Base-by-base conservation (phyloP, 2,888 invertebrate genomes). In the Pyrocoelia pectoralis region DNA sequence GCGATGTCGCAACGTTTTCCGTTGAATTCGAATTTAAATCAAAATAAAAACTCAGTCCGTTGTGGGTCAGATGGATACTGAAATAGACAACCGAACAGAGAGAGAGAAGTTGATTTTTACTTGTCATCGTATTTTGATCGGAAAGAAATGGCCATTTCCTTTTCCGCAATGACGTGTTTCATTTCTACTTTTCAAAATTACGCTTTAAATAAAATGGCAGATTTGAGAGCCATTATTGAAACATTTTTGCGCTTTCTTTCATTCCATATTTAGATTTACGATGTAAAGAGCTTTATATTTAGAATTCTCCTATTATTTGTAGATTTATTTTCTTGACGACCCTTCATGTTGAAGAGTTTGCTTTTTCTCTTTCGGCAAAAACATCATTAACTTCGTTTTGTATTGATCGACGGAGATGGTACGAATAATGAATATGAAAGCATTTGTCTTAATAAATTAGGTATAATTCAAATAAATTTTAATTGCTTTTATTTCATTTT, bases 371-470 rank as follows among this genome's bases (percentile, higher is more conserved):
- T 61, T 50, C 55, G 52, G 61, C 54, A 61, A 65, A 65, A 58
- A 61, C 57, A 65, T 65, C 65, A 65, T 65, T 65, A 65, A 65
- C 61, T 65, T 65, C 55, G 56, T 65, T 65, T 56, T 57, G 33
- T 61, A 61, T 49, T 55, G 65, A 65, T 61, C 58, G 65, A 48
- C 51, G 57, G 57, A 51, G 61, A 58, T 58, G 57, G 60, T 61
- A 65, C 58, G 65, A 65, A 65, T 65, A 61, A 65, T 58, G 65
- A 65, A 65, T 61, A 65, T 61, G 61, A 61, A 61, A 53, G 51
- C 50, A 50, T 29, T 17, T 29, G 51, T 59, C 43, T 64, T 64
- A 64, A 64, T 64, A 60, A 58, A 63, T 54, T 46, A 54, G 52
- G 56, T 56, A 56, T 64, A 56, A 60, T 55, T 64, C 50, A 64